Percentiles rank a stretch among this genome's conserved stretches.
phyloP scores from a whole-genome alignment of 2,113 vertebrate genomes.

The Tupaia chinensis region DNA sequence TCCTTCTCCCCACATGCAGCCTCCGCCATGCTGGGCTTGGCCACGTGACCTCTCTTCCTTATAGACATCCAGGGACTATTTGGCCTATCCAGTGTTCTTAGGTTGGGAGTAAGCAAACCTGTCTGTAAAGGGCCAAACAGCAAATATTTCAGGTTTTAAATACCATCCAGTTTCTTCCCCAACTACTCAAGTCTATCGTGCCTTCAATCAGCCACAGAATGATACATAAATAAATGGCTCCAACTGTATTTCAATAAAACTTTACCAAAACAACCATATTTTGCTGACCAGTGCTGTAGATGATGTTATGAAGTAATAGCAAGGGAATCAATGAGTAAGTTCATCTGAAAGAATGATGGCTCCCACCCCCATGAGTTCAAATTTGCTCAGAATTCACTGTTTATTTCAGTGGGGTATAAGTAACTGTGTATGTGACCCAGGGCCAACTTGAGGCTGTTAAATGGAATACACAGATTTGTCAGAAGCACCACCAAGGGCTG shows the following conservation, averaged over 20 bases:
- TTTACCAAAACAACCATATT: background rate
- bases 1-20: background rate
- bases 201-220: background rate
- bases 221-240: background rate
- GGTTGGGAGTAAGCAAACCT: background rate
- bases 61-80: background rate
- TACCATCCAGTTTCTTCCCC: background rate
- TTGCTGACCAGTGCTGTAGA: constrained; percentile 6
- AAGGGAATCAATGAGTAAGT: constrained; percentile 1
- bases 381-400: background rate
- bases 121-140: background rate
- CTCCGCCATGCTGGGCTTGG: background rate
- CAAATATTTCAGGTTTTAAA: constrained; percentile 33
- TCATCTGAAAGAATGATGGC: background rate
- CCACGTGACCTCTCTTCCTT: background rate
- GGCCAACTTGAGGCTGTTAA: background rate
- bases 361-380: background rate
- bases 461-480: background rate
- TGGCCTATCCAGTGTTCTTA: background rate
- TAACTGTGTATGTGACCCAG: background rate
- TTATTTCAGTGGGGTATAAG: background rate
- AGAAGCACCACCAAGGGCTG: background rate
- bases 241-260: background rate
- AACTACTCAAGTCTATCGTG: background rate
- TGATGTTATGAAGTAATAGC: background rate